Base-by-base conservation (phyloP, 2,888 invertebrate genomes). In the Aphelenchoides bicaudatus region DNA sequence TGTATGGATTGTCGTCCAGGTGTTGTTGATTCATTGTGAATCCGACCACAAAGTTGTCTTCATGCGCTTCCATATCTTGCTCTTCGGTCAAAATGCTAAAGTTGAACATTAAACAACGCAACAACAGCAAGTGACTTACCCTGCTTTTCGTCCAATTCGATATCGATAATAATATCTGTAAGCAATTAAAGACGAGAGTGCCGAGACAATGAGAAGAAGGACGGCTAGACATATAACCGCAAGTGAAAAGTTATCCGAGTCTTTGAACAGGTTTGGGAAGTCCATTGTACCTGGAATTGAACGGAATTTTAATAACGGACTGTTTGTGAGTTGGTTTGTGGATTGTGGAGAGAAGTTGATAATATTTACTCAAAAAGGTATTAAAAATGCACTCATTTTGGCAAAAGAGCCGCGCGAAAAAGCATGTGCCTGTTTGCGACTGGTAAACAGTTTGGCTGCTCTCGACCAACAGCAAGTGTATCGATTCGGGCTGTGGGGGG, bases 81-180 rank as follows among this genome's bases (percentile, higher is more conserved):
- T 51, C 52, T 29, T 34, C 37, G n/a, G 52, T 30, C 6, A 51
- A 19, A n/a, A 51, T 51, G 19, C 52, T 51, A n/a, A n/a, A n/a
- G n/a, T n/a, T n/a, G n/a, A n/a, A n/a, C n/a, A n/a, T n/a, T n/a
- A n/a, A n/a, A n/a, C n/a, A n/a, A n/a, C n/a, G n/a, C n/a, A 43
- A 21, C 43, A 43, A 43, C 16, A 19, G 23, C 34, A 57, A 57
- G n/a, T 8, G 28, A 59, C 58, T 8, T 19, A 58, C 59, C 30
- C 29, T 50, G 61, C 21, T n/a, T 58, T 60, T 19, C 59, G 25
- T 16, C 59, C 61, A 46, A 58, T 23, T 23, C 61, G 54, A 37
- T 61, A 48, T 13, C 61, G 43, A 39, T 61, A 61, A 49, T 61
- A 60, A 46, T 55, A 61, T 10, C 43, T 16, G 51, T 61, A 61